phyloP scores from a whole-genome alignment of 2,113 vertebrate species.

The Canis aureus region DNA sequence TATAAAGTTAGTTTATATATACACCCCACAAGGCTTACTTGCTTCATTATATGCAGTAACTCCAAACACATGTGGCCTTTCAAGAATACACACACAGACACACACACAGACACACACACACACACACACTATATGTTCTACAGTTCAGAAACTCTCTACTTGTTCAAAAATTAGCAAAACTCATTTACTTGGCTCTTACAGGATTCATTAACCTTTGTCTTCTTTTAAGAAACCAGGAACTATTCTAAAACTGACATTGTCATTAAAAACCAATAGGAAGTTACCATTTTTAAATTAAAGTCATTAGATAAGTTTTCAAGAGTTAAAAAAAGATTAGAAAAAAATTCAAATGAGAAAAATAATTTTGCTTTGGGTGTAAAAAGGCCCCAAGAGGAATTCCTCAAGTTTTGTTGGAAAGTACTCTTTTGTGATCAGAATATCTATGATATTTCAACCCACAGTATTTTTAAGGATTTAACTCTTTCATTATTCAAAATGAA shows the following conservation, averaged over 20 bases:
- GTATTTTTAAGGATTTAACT: constrained; percentile 73
- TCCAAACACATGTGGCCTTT: constrained; percentile 25
- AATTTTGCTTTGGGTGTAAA: constrained; percentile 82
- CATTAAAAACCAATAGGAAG: constrained; percentile 82
- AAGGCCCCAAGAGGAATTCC: constrained; percentile 72
- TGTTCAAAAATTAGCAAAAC: constrained; percentile 79
- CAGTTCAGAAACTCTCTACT: constrained; percentile 63
- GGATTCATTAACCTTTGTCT: constrained; percentile 85
- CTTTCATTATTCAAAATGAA: constrained; percentile 61
- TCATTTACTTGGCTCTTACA: constrained; percentile 78
- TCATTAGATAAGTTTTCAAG: constrained; percentile 81
- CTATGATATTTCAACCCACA: constrained; percentile 65
- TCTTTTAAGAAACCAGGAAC: constrained; percentile 79
- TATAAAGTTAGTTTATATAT: not conserved
- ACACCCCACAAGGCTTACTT: not conserved
- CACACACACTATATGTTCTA: not conserved
- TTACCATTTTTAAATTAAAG: constrained; percentile 83
- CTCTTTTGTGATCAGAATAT: constrained; percentile 63
- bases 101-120: not conserved
- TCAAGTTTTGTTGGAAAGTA: constrained; percentile 70
- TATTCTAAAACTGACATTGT: constrained; percentile 80
- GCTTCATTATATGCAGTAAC: not conserved
- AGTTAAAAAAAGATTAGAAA: constrained; percentile 81
- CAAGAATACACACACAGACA: not conserved
- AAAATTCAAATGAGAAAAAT: constrained; percentile 84